A percentile compares a stretch with the other conserved stretches of the same genome.
Evolutionary conservation across 2,888 invertebrate species (phyloP).

Genomic region (Watsonalla cultraria): DNA sequence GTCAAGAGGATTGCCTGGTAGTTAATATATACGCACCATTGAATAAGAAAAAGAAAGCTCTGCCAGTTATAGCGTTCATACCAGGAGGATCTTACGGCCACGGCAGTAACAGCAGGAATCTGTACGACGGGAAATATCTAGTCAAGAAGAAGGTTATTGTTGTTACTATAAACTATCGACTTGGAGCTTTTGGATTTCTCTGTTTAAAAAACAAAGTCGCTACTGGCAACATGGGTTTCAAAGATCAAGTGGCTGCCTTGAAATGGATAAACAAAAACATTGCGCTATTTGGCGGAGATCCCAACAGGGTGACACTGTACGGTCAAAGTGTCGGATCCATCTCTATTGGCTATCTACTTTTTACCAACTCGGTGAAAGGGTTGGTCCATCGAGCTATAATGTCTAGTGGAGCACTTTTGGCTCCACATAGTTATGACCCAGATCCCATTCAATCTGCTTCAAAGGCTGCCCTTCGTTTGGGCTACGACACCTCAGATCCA

Average conservation of each 20-base stretch:
- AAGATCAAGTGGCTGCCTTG: constrained; percentile 48
- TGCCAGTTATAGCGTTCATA: constrained; percentile 43
- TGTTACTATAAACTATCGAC: constrained; percentile 43
- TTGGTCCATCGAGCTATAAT: constrained; percentile 40
- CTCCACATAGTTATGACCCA: constrained; percentile 24
- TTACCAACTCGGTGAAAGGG: constrained; percentile 31
- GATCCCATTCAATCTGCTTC: constrained; percentile 25
- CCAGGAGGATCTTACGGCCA: constrained; percentile 37
- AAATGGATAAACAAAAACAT: constrained; percentile 47
- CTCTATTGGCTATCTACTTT: constrained; percentile 30
- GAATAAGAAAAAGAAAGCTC: constrained; percentile 37
- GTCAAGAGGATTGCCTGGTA: constrained; percentile 41
- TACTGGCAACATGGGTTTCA: constrained; percentile 44
- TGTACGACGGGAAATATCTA: constrained; percentile 40
- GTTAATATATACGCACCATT: constrained; percentile 45
- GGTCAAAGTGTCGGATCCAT: constrained; percentile 45
- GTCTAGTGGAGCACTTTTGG: constrained; percentile 35
- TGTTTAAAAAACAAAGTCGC: constrained; percentile 37
- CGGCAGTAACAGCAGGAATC: constrained; percentile 31
- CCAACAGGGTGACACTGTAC: constrained; percentile 39
- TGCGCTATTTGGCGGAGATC: constrained; percentile 42
- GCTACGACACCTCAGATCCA: constrained; percentile 25
- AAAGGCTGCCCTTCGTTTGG: constrained; percentile 24
- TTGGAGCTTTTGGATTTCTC: constrained; percentile 46
- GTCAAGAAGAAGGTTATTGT: constrained; percentile 38